Percentiles rank a stretch among this genome's conserved stretches.
These are phyloP conservation scores for Albula glossodonta DNA, from an alignment of 2,113 vertebrate species.

Conservation along the genomic window DNA sequence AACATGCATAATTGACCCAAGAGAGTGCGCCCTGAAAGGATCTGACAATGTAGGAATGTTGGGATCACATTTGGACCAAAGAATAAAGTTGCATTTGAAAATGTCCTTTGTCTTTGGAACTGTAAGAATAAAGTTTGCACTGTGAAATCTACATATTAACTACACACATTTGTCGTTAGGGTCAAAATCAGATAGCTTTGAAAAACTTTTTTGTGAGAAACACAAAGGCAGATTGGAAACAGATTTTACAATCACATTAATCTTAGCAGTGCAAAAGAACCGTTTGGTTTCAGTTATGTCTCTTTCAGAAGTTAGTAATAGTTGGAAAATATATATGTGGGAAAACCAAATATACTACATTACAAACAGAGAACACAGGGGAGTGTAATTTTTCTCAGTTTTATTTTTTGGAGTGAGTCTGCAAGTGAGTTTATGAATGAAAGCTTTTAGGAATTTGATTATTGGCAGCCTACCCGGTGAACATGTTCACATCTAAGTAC, in stretches of 20 bases:
- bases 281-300: background rate
- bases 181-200: background rate
- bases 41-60: background rate
- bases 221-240: background rate
- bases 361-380: background rate
- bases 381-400: background rate
- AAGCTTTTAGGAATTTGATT: background rate
- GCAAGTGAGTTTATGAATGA: background rate
- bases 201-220: background rate
- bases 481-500: background rate
- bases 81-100: conserved; percentile 7
- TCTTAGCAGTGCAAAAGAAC: background rate
- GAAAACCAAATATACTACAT: background rate
- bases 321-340: background rate
- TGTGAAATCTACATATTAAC: too few species aligned
- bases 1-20: background rate
- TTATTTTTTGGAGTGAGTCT: background rate
- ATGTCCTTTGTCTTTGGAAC: background rate
- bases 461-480: background rate
- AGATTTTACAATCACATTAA: background rate
- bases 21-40: background rate
- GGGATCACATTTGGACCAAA: background rate
- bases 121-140: background rate
- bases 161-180: background rate
- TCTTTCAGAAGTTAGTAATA: background rate